Evolutionary conservation across 2,888 invertebrate species (phyloP).

Genomic region (Agonopterix heracliana): DNA sequence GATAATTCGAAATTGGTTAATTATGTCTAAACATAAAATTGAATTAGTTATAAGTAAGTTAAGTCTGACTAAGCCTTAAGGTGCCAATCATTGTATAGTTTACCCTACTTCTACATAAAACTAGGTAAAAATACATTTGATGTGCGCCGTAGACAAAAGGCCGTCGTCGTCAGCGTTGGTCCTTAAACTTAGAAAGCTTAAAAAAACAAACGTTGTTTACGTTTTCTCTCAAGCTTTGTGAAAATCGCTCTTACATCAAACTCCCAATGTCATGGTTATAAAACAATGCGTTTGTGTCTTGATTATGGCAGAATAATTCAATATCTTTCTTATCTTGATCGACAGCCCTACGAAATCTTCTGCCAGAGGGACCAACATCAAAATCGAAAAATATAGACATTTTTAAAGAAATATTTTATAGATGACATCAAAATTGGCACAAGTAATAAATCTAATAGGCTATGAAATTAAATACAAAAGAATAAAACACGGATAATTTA

Average conservation of each 20-base stretch:
- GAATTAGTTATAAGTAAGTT: too few relatives aligned
- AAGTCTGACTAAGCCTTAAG: too few relatives aligned
- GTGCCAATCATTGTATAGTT: too few relatives aligned
- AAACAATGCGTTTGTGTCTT: conserved; percentile 38
- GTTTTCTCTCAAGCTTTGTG: too few relatives aligned
- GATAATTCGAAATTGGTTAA: too few relatives aligned
- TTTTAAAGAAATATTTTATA: neutral
- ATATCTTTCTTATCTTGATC: conserved; percentile 53
- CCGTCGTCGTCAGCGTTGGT: too few relatives aligned
- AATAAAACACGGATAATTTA: conserved; percentile 28
- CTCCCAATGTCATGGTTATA: conserved; percentile 41
- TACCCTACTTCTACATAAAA: too few relatives aligned
- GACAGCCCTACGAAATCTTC: conserved; percentile 54
- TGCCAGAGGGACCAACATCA: conserved; percentile 38
- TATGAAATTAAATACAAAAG: conserved; percentile 18
- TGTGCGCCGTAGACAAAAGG: too few relatives aligned
- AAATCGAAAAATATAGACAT: conserved; percentile 69
- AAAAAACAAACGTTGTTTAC: too few relatives aligned
- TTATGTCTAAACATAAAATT: too few relatives aligned
- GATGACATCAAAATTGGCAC: neutral
- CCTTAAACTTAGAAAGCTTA: too few relatives aligned
- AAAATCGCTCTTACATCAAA: conserved; percentile 47
- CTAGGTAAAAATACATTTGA: too few relatives aligned
- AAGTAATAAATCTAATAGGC: conserved; percentile 32
- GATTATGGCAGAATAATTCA: conserved; percentile 31